Conservation (phyloP, 2,888 invertebrate genomes). For the Aspidiotus destructor region DNA sequence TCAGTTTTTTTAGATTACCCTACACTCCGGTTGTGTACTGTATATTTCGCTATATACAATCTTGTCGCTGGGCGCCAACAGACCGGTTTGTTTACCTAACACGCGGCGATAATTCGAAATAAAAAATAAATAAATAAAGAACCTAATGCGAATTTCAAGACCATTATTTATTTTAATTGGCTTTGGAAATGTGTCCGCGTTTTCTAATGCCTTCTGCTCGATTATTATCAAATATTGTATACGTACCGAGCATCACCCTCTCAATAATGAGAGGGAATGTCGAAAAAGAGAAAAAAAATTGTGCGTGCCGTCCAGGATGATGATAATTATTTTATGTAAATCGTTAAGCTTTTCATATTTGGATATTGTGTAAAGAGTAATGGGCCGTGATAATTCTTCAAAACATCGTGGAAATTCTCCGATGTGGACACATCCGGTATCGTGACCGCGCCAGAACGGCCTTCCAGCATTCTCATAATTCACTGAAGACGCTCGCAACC, state of each 20-base stretch:
- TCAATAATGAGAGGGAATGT: too few species aligned
- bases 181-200: constrained; percentile 12
- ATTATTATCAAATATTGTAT: background rate
- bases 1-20: constrained; percentile 10
- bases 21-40: background rate
- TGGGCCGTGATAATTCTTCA: constrained; percentile 17
- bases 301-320: background rate
- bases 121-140: constrained; percentile 6
- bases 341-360: constrained; percentile 1
- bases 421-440: constrained; percentile 30
- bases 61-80: constrained; percentile 26
- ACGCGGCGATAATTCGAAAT: constrained; percentile 25
- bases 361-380: constrained; percentile 13
- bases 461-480: constrained; percentile 30
- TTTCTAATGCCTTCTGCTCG: constrained; percentile 15
- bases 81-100: constrained; percentile 30
- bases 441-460: constrained; percentile 29
- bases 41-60: constrained; percentile 23
- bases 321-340: too few species aligned
- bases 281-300: too few species aligned
- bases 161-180: constrained; percentile 31
- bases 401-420: constrained; percentile 19
- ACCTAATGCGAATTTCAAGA: constrained; percentile 27
- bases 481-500: constrained; percentile 23
- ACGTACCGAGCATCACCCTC: too few species aligned